phyloP scores from a whole-genome alignment of 2,797 vertebrate genomes.

The Champsocephalus esox region DNA sequence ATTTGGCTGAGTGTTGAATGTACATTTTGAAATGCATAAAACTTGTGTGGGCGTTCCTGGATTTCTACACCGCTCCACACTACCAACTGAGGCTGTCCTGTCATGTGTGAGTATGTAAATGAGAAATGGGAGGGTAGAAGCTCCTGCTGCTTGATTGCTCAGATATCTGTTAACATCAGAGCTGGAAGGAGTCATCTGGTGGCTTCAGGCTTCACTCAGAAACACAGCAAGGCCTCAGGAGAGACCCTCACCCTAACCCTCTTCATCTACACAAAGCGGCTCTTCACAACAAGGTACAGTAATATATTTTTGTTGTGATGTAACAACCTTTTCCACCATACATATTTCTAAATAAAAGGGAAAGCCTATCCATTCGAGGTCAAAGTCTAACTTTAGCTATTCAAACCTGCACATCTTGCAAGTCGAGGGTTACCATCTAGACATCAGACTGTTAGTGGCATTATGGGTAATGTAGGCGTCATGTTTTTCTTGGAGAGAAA shows the following conservation, averaged over 20 bases:
- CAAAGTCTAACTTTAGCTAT: no score
- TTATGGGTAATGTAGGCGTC: slow-evolving; percentile 5
- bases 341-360: no score
- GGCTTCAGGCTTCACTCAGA: slow-evolving; percentile 1
- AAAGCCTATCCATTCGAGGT: no score
- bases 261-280: slow-evolving; percentile 30
- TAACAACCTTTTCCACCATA: background rate
- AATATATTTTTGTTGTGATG: background rate
- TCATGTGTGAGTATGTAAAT: slow-evolving; percentile 27
- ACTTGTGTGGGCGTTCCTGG: slow-evolving; percentile 34
- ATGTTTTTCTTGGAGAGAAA: background rate
- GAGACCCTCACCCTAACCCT: slow-evolving; percentile 34
- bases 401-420: no score
- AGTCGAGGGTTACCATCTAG: no score
- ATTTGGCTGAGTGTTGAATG: background rate
- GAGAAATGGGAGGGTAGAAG: slow-evolving; percentile 54
- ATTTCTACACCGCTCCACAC: slow-evolving; percentile 31
- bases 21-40: background rate
- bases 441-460: background rate
- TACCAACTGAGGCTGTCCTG: slow-evolving; percentile 75
- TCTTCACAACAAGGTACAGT: slow-evolving; percentile 57
- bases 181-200: slow-evolving; percentile 34
- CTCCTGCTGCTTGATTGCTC: slow-evolving; percentile 37
- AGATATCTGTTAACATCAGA: slow-evolving; percentile 43
- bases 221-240: slow-evolving; percentile 23